Percentiles rank a stretch among this genome's conserved stretches.
These are phyloP conservation scores for Hippopotamyrus pictus DNA, from an alignment of 2,797 vertebrate species.

Conservation along the genomic window DNA sequence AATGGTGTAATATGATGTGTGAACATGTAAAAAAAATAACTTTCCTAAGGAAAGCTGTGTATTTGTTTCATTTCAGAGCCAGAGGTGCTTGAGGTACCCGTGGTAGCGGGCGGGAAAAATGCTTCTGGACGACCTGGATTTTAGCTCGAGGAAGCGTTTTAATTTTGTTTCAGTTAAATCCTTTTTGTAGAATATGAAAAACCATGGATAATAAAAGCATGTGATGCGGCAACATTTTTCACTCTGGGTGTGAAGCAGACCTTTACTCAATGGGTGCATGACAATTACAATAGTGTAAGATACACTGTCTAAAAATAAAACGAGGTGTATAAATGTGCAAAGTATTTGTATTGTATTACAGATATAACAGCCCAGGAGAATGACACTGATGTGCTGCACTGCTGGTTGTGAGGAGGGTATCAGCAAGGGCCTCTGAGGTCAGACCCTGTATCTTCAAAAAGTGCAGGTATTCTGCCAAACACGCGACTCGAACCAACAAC, in stretches of 20 bases:
- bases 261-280: constrained; percentile 21
- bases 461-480: background rate
- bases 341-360: background rate
- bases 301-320: background rate
- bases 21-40: constrained; percentile 37
- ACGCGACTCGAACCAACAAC: background rate
- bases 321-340: background rate
- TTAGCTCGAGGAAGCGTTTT: constrained; percentile 55
- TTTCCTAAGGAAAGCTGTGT: constrained; percentile 46
- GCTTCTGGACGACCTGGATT: constrained; percentile 52
- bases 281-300: background rate
- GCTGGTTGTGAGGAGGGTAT: background rate
- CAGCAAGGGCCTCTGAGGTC: background rate
- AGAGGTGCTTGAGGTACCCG: constrained; percentile 35
- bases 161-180: constrained; percentile 56
- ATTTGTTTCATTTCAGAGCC: constrained; percentile 31
- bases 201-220: constrained; percentile 55
- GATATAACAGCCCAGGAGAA: background rate
- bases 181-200: constrained; percentile 50
- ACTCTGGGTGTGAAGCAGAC: constrained; percentile 29
- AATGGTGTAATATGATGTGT: constrained; percentile 49
- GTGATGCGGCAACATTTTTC: constrained; percentile 51
- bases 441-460: background rate
- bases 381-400: background rate
- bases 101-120: constrained; percentile 42